phyloP scores from a whole-genome alignment of 37 sponge, comb jelly and placozoan species.

The Cladorhizidae sp. region DNA sequence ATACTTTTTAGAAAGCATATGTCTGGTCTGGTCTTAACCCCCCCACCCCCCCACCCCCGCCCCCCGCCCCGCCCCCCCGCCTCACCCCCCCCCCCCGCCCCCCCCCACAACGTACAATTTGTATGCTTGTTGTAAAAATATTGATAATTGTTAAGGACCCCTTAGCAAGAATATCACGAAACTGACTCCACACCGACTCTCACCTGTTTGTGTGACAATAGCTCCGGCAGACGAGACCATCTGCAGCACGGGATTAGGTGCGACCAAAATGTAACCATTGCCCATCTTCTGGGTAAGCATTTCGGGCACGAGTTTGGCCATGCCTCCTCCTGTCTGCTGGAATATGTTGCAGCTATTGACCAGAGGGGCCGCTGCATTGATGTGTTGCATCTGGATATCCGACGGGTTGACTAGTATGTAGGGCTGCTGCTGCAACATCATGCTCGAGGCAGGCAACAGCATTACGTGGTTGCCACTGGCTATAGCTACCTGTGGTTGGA shows the following conservation, averaged over 20 bases:
- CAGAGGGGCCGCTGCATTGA: not conserved
- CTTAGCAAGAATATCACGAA: too few species aligned
- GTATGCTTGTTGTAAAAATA: too few species aligned
- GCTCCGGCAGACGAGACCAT: slow-evolving; percentile 4
- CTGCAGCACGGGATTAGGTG: slow-evolving; percentile 9
- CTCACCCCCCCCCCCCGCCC: too few species aligned
- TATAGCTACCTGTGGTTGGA: too few species aligned
- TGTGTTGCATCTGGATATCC: not conserved
- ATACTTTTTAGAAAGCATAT: too few species aligned
- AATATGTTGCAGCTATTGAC: too few species aligned
- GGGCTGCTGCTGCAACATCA: slow-evolving; percentile 21
- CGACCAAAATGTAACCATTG: slow-evolving; percentile 11
- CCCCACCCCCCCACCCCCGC: too few species aligned
- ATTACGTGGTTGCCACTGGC: too few species aligned
- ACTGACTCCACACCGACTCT: not conserved
- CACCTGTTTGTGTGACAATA: not conserved
- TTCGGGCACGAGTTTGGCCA: not conserved
- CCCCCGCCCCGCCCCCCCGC: too few species aligned
- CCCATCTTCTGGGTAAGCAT: not conserved
- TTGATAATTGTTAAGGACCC: too few species aligned
- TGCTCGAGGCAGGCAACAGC: not conserved
- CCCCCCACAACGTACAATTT: too few species aligned
- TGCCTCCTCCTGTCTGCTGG: not conserved
- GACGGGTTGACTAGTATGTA: slow-evolving; percentile 11
- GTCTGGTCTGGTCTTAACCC: too few species aligned